Evolutionary conservation across 2,888 invertebrate species (phyloP).

Genomic region (Tipula vernalis): DNA sequence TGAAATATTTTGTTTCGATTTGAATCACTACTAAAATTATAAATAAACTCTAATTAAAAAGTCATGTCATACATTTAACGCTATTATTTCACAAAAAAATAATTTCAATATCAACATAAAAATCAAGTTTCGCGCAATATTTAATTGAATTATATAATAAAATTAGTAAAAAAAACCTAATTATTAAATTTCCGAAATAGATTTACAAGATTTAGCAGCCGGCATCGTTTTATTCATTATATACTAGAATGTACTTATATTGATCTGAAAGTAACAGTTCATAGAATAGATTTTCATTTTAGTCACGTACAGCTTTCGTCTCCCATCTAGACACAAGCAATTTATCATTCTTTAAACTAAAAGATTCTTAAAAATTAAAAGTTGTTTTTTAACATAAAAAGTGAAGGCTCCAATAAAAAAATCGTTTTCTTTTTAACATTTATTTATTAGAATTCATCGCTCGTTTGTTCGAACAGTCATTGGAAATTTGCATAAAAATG

Average conservation of each 20-base stretch:
- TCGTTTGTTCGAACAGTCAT: neutral
- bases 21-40: neutral
- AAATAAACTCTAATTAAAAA: neutral
- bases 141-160: neutral
- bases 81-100: neutral
- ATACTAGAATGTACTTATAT: neutral
- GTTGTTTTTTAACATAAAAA: neutral
- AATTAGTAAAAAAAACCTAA: neutral
- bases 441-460: neutral
- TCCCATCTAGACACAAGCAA: neutral
- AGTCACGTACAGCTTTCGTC: neutral
- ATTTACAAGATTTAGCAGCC: neutral
- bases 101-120: neutral
- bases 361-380: neutral
- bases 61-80: neutral
- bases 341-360: neutral
- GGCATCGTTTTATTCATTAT: too few relatives aligned
- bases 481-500: neutral
- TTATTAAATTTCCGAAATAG: neutral
- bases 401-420: neutral
- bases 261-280: neutral
- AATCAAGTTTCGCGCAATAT: neutral
- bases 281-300: neutral
- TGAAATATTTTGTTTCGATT: neutral
- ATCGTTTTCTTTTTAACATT: neutral